Evolutionary conservation across 2,888 invertebrate genomes (phyloP).

Genomic region (Syrista parreyssii): DNA sequence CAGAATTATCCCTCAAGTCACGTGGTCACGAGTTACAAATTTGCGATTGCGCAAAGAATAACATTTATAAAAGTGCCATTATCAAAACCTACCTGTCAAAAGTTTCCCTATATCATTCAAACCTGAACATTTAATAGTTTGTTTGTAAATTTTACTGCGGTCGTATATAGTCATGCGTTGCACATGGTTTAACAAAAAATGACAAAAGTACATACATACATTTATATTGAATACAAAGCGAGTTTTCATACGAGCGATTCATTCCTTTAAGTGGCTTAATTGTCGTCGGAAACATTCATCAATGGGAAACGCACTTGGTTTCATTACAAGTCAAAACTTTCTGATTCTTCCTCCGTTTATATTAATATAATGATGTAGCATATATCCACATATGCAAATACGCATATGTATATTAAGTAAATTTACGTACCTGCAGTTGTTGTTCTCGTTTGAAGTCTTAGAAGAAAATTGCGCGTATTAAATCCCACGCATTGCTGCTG

Average conservation of each 20-base stretch:
- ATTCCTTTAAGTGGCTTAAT: conserved; percentile 42
- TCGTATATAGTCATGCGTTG: not conserved
- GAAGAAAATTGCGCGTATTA: not conserved
- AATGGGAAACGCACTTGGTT: not conserved
- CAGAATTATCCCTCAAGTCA: too few species aligned
- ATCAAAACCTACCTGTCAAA: too few species aligned
- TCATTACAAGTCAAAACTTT: not conserved
- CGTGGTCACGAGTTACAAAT: too few species aligned
- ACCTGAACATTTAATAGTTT: not conserved
- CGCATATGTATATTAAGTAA: not conserved
- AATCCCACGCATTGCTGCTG: not conserved
- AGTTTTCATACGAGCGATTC: not conserved
- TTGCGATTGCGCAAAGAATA: too few species aligned
- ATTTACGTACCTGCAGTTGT: not conserved
- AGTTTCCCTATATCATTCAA: not conserved
- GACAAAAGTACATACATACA: not conserved
- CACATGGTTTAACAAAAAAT: not conserved
- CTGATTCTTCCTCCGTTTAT: not conserved
- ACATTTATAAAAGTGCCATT: too few species aligned
- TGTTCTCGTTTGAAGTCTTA: not conserved
- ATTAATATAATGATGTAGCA: not conserved
- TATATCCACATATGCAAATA: not conserved
- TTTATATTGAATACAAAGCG: not conserved
- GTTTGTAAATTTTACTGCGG: not conserved
- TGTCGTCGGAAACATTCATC: conserved; percentile 21